phyloP scores from a whole-genome alignment of 1,140 invertebrate genomes.

The Galleria mellonella region DNA sequence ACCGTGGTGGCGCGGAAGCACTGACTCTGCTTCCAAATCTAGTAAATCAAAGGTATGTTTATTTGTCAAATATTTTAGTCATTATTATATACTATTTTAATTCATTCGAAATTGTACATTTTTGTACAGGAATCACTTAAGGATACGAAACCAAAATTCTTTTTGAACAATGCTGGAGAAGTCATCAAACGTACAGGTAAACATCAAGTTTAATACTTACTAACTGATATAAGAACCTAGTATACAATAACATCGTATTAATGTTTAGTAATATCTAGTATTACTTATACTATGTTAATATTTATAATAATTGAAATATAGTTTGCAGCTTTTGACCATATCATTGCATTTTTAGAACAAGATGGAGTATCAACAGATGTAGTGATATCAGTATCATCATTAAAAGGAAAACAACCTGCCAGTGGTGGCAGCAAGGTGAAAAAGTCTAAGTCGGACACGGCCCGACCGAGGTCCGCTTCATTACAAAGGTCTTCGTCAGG shows the following conservation, averaged over 20 bases:
- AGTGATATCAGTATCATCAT: conserved; percentile 54
- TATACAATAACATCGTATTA: no score
- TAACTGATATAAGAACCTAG: no score
- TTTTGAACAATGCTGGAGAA: conserved; percentile 64
- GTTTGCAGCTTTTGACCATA: not conserved
- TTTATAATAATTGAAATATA: no score
- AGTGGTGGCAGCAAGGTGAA: conserved; percentile 65
- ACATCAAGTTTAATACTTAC: no score
- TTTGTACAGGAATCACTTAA: conserved; percentile 57
- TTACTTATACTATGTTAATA: no score
- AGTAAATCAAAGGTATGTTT: conserved; percentile 59
- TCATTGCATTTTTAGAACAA: conserved; percentile 27
- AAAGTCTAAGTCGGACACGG: conserved; percentile 64
- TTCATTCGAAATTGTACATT: not conserved
- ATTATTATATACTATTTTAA: not conserved
- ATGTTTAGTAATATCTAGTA: no score
- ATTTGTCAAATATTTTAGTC: not conserved
- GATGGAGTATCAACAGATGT: conserved; percentile 59
- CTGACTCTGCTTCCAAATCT: conserved; percentile 69
- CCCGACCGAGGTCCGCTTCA: conserved; percentile 51
- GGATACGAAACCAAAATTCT: conserved; percentile 60
- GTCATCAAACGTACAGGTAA: conserved; percentile 63
- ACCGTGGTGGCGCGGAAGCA: conserved; percentile 69
- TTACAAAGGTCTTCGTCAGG: conserved; percentile 63
- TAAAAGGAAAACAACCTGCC: conserved; percentile 69